phyloP scores from a whole-genome alignment of 37 sponge, comb jelly and placozoan genomes.

The Ianthella basta region DNA sequence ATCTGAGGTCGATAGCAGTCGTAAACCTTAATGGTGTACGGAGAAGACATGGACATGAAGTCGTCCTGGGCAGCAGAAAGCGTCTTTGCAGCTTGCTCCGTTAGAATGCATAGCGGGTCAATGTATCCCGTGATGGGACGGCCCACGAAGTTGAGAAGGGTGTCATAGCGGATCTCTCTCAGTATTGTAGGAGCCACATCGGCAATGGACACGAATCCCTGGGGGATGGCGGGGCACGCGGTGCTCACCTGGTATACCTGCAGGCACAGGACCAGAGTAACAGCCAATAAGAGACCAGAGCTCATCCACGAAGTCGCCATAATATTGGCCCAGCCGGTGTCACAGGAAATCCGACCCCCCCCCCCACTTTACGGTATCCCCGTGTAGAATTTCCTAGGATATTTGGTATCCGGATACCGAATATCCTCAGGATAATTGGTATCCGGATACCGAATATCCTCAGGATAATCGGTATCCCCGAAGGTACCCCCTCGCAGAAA shows the following conservation, averaged over 20 bases:
- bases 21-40: conserved; percentile 41
- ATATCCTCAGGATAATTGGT: no score
- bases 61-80: conserved; percentile 32
- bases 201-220: conserved; percentile 10
- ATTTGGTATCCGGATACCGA: no score
- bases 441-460: no score
- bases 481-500: no score
- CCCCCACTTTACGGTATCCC: no score
- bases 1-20: conserved; percentile 40
- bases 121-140: conserved; percentile 22
- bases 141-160: conserved; percentile 38
- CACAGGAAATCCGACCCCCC: no score
- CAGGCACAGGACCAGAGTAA: not conserved
- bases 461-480: no score
- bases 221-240: conserved; percentile 9
- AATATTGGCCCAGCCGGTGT: no score
- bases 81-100: conserved; percentile 19
- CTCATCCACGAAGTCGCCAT: not conserved
- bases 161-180: conserved; percentile 20
- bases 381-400: no score
- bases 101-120: conserved; percentile 31
- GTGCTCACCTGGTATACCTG: not conserved
- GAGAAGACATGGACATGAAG: conserved; percentile 28
- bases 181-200: conserved; percentile 21
- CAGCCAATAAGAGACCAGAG: not conserved